Base-by-base conservation (phyloP, 2,888 invertebrate species). In the Petrolisthes manimaculis region DNA sequence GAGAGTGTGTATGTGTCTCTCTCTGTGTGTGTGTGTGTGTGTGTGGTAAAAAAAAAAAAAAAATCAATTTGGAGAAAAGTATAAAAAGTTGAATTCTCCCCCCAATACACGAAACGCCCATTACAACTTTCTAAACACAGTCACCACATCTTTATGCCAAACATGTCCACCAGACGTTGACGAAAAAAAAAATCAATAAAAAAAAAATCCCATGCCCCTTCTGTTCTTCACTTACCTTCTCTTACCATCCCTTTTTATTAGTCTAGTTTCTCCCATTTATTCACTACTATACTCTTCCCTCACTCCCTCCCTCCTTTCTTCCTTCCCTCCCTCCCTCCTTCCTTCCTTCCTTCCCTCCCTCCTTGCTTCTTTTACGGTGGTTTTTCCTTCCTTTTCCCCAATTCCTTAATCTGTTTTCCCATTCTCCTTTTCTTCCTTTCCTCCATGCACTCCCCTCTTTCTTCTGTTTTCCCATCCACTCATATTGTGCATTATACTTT, bases 1-100 rank as follows among this genome's bases (percentile, higher is more conserved):
- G 37, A 24, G 37, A 24, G 1, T 75, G 37, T 75, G 37, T 75
- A 5, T 75, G 6, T 75, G 75, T 75, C 21, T 75, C 21, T 75
- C 21, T 75, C 21, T 75, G 37, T 75, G 75, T 75, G 74, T 74
- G 74, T 74, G 74, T 12, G 74, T 12, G 74, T 12, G 74, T 12
- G 74, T 0, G 24, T 24, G 24, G 0, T 1, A 77, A 12, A 51
- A 1, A 77, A 12, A 18, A 12, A 77, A 1, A 51, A 0, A 77
- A 12, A 77, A 1, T 5, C 8, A 77, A 6, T 24, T 21, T 24
- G 77, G 0, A 6, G 24, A 24, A 75, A 14, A 61, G 61, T 9
- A 14, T 14, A 61, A 14, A 61, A 61, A 61, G 6, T n/a, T n/a
- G n/a, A n/a, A n/a, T n/a, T n/a, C n/a, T n/a, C n/a, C n/a, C n/a